Base-by-base conservation (phyloP, 1,140 invertebrate species). In the Ceratina japonica region DNA sequence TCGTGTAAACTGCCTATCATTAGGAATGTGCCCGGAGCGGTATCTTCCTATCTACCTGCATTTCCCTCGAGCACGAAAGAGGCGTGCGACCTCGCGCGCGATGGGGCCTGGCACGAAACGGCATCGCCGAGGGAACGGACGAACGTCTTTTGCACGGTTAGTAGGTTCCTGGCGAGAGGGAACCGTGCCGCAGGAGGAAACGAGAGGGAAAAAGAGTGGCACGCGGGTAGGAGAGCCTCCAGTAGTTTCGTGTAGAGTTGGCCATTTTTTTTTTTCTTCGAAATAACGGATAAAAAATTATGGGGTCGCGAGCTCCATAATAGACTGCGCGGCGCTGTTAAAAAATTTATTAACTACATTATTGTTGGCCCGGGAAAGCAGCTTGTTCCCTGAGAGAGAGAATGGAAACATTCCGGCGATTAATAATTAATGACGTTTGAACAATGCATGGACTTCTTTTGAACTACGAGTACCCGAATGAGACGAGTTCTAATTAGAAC, bases 141-240 rank as follows among this genome's bases (percentile, higher is more conserved):
- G 84, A 79, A 86, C 68, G 83, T 86, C 82, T 86, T 85, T 59
- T 71, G 80, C 27, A 82, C 74, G 84, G 84, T 86, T 82, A 75
- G 81, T 86, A 86, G 1, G 44, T 66, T 49, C 37, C n/a, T 8
- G 18, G 5, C 24, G 62, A 31, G 31, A 65, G 62, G 22, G 37
- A 59, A n/a, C 2, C 8, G n/a, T 59, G 16, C 59, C 31, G 13
- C 15, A 59, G 2, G 66, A 65, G 37, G 20, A 37, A 77, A 63
- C 12, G 31, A 65, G 66, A 77, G 18, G 37, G 20, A 62, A 8
- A 75, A 54, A 7, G 15, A 64, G 73, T 62, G 70, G 73, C 72
- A 75, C 68, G 64, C 75, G 16, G 71, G 77, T 22, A 61, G 70
- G 37, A 51, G 77, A 79, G 74, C 18, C 18, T 61, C 71, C 70